A percentile compares a stretch with the other conserved stretches of the same genome.
These are phyloP conservation scores for Elegia similella DNA, from an alignment of 2,888 invertebrate genomes.

Conservation along the genomic window DNA sequence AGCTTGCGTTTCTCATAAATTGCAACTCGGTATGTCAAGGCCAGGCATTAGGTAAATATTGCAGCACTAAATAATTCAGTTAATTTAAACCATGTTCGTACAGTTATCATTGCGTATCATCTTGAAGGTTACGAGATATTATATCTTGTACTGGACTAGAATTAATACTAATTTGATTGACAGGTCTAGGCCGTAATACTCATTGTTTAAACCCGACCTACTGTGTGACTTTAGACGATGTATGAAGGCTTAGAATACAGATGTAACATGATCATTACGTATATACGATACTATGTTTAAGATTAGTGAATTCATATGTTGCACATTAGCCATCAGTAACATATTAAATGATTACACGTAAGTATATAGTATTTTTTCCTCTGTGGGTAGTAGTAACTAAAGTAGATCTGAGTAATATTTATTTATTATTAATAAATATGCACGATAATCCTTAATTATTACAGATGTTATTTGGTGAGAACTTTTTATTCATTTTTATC, in stretches of 20 bases:
- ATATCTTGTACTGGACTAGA: constrained; percentile 8
- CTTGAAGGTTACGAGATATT: constrained; percentile 43
- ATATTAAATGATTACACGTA: too few relatives aligned
- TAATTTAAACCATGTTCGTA: constrained; percentile 20
- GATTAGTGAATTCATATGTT: neutral
- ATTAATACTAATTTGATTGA: constrained; percentile 46
- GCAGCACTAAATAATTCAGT: neutral
- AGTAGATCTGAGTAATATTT: too few relatives aligned
- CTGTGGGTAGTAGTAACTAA: too few relatives aligned
- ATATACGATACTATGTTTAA: neutral
- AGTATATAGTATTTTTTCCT: too few relatives aligned
- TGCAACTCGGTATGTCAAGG: too few relatives aligned
- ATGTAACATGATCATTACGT: neutral
- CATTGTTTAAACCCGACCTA: constrained; percentile 40
- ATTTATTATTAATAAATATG: too few relatives aligned
- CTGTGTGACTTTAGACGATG: neutral
- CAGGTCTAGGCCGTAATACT: constrained; percentile 46
- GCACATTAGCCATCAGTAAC: too few relatives aligned
- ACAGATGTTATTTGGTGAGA: too few relatives aligned
- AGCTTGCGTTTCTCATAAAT: too few relatives aligned
- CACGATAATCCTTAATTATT: too few relatives aligned
- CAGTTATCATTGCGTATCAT: constrained; percentile 48
- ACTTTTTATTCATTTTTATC: too few relatives aligned
- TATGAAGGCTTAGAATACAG: neutral
- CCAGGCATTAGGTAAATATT: constrained; percentile 2